phyloP scores from a whole-genome alignment of 2,113 vertebrate genomes.

The Columba janthina region DNA sequence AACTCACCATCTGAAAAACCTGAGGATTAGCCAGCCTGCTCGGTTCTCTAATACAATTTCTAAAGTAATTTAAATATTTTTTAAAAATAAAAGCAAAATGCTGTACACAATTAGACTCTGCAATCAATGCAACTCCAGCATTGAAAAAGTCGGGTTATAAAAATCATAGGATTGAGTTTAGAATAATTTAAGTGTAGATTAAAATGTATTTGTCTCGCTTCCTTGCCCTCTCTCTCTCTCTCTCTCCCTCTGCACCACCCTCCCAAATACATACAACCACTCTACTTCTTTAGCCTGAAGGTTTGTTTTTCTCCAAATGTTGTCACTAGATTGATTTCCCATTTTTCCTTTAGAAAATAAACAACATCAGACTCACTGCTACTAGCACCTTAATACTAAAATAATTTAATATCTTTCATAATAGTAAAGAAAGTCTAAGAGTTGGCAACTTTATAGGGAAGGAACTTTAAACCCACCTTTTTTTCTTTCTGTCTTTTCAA shows the following conservation, averaged over 20 bases:
- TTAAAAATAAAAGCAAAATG: neutral
- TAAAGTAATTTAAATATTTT: neutral
- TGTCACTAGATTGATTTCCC: neutral
- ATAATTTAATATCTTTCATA: neutral
- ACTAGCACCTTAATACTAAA: neutral
- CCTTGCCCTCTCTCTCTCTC: neutral
- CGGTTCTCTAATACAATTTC: neutral
- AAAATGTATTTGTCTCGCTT: neutral
- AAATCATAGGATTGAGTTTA: neutral
- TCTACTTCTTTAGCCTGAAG: neutral
- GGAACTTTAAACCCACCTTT: neutral
- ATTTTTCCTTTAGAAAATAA: neutral
- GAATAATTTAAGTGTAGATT: neutral
- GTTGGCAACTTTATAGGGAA: neutral
- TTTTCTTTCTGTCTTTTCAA: neutral
- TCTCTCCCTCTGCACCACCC: neutral
- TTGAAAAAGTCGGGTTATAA: neutral
- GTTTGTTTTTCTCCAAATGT: neutral
- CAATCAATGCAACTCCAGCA: neutral
- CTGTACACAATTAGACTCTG: neutral
- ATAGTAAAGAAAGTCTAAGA: neutral
- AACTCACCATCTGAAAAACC: neutral
- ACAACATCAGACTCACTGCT: neutral
- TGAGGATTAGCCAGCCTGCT: neutral
- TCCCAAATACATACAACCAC: neutral